phyloP scores from a whole-genome alignment of 2,888 invertebrate genomes.

The Meteorus cinctellus region DNA sequence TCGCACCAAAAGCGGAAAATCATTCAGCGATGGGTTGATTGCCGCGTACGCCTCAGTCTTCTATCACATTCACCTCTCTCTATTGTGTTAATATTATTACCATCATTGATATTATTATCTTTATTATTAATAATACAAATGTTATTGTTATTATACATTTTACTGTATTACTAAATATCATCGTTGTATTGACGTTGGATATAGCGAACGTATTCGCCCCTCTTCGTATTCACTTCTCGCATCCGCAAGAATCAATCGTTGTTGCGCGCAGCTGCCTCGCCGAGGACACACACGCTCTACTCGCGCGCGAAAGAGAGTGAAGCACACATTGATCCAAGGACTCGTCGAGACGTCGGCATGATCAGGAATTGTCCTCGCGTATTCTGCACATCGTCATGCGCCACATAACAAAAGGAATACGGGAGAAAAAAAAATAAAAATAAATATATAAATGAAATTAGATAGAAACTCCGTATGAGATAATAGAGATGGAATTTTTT shows the following conservation, averaged over 20 bases:
- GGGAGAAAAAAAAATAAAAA: slow-evolving; percentile 12
- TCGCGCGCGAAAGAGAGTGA: slow-evolving; percentile 25
- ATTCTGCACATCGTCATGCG: slow-evolving; percentile 31
- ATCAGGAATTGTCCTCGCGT: slow-evolving; percentile 41
- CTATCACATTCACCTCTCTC: slow-evolving; percentile 4
- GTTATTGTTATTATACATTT: neutral
- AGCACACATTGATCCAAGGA: slow-evolving; percentile 6
- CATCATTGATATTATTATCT: neutral
- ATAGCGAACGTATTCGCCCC: neutral
- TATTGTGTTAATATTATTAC: neutral
- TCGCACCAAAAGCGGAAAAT: slow-evolving; percentile 15
- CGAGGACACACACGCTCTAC: slow-evolving; percentile 23
- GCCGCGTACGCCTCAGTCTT: neutral
- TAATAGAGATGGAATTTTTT: neutral
- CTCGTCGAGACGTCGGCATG: slow-evolving; percentile 25
- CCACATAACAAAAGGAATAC: slow-evolving; percentile 14
- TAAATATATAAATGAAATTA: neutral
- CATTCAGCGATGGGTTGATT: neutral
- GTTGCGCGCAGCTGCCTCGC: slow-evolving; percentile 11
- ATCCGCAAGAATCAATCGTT: slow-evolving; percentile 38
- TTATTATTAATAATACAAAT: neutral
- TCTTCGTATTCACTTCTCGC: slow-evolving; percentile 41
- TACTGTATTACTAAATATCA: neutral
- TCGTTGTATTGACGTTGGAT: neutral
- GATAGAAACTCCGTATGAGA: neutral